Conservation (phyloP, 92 coral and sea anemone species). For the Muricea muricata region DNA sequence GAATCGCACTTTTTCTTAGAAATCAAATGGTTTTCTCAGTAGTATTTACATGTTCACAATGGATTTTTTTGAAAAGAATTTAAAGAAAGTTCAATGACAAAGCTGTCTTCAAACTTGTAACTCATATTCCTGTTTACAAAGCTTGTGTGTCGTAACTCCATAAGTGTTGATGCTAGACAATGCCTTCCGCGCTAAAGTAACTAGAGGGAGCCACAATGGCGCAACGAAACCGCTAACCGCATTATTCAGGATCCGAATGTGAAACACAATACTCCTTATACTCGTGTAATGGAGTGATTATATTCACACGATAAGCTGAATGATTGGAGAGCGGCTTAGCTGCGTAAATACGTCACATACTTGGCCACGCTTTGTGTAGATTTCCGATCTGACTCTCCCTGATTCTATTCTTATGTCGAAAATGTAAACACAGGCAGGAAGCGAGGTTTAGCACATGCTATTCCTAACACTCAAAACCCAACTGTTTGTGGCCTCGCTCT, state of each 20-base stretch:
- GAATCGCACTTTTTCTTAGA: not conserved
- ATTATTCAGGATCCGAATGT: not conserved
- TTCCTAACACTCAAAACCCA: not conserved
- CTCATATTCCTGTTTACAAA: not conserved
- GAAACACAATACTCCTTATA: not conserved
- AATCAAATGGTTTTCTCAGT: not conserved
- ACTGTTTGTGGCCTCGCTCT: not conserved
- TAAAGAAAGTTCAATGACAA: not conserved
- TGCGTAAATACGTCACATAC: not conserved
- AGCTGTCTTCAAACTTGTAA: not conserved
- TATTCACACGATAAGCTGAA: not conserved
- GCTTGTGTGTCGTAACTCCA: not conserved
- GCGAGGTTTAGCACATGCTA: not conserved
- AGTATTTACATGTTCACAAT: not conserved
- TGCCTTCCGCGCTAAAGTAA: not conserved
- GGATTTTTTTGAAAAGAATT: not conserved
- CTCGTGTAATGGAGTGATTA: not conserved
- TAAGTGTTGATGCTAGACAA: not conserved
- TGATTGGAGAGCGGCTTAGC: not conserved
- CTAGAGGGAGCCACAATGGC: not conserved
- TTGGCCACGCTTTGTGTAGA: not conserved
- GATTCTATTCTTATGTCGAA: not conserved
- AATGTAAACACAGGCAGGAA: not conserved
- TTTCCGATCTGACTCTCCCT: not conserved
- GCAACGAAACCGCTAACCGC: constrained; percentile 21